These are phyloP conservation scores for Pachymerium ferrugineum DNA, from an alignment of 2,888 invertebrate genomes.

Conservation along the genomic window DNA sequence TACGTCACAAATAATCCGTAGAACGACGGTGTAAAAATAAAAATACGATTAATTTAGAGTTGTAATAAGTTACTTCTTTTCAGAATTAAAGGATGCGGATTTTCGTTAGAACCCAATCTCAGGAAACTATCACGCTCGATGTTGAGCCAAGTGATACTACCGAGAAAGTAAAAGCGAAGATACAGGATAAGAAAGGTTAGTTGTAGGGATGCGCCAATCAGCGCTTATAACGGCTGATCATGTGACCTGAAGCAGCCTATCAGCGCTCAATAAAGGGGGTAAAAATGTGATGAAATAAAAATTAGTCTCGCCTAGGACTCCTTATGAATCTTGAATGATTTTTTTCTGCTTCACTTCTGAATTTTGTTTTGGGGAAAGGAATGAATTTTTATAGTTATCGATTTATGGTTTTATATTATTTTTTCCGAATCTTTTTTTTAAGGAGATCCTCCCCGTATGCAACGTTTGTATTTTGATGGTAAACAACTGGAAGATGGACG, in stretches of 20 bases:
- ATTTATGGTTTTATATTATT: background rate
- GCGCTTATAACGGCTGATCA: too few relatives aligned
- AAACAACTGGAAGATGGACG: conserved; percentile 60
- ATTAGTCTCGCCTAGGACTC: background rate
- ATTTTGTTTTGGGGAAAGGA: background rate
- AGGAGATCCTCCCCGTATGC: conserved; percentile 77
- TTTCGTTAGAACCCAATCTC: conserved; percentile 90
- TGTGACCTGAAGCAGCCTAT: too few relatives aligned
- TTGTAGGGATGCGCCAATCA: too few relatives aligned
- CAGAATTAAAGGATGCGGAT: conserved; percentile 72
- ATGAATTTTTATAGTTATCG: background rate
- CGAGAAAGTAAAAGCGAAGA: too few relatives aligned
- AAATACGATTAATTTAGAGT: too few relatives aligned
- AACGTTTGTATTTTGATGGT: conserved; percentile 64
- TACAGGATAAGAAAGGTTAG: conserved; percentile 78
- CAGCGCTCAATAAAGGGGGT: too few relatives aligned
- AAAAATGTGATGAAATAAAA: background rate
- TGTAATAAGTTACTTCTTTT: background rate
- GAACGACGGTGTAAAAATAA: conserved; percentile 84
- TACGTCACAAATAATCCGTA: conserved; percentile 99
- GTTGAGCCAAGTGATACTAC: conserved; percentile 89
- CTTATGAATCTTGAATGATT: background rate
- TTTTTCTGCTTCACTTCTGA: background rate
- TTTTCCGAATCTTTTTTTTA: background rate
- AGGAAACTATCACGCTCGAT: conserved; percentile 87